Evolutionary conservation across 2,797 vertebrate species (phyloP).

Genomic region (Danionella dracula): DNA sequence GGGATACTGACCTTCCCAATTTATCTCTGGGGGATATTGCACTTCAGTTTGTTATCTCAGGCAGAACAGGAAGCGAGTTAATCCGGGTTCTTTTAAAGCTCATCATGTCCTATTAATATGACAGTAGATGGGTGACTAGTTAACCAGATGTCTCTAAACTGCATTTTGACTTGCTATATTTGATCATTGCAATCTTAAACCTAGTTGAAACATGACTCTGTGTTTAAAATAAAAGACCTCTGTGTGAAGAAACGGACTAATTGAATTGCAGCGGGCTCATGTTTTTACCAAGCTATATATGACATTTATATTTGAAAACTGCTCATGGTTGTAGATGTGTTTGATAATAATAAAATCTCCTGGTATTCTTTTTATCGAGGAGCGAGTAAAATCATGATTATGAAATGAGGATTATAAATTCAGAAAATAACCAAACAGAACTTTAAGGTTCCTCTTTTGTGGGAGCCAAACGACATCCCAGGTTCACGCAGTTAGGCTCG

Average conservation of each 20-base stretch:
- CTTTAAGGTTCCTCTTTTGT: no score
- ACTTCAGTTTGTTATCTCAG: constrained; percentile 5
- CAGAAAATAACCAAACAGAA: no score
- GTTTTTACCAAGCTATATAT: constrained; percentile 6
- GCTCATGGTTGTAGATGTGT: no score
- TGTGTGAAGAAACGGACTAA: neutral
- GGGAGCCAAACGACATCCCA: no score
- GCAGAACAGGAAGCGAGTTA: constrained; percentile 1
- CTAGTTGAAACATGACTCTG: neutral
- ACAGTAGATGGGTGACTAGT: neutral
- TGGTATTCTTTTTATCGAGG: no score
- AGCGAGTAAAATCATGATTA: no score
- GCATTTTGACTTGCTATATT: neutral
- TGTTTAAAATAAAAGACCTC: neutral
- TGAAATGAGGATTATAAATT: no score
- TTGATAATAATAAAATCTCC: no score
- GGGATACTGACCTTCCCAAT: constrained; percentile 16
- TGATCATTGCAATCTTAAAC: neutral
- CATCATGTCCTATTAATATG: neutral
- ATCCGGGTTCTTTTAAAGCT: neutral
- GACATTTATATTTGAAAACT: constrained; percentile 1
- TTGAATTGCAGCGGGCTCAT: neutral
- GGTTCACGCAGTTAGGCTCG: no score
- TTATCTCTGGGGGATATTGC: constrained; percentile 17
- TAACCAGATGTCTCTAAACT: neutral